A percentile compares a stretch with the other conserved stretches of the same genome.
Conservation (phyloP, 92 coral and sea anemone genomes). For the Porites lobata region DNA sequence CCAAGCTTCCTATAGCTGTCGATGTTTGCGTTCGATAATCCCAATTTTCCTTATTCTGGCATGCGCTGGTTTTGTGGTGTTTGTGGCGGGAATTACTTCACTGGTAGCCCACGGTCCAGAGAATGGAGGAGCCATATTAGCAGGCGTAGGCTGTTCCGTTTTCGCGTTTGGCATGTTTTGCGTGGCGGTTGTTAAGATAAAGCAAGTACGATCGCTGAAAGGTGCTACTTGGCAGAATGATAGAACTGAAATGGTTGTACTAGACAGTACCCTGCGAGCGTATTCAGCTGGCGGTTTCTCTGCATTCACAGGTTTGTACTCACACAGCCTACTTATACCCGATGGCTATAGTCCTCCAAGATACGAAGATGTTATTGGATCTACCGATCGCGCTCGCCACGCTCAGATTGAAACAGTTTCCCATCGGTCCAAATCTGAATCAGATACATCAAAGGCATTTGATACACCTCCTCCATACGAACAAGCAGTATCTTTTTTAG, state of each 20-base stretch:
- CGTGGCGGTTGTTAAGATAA: background rate
- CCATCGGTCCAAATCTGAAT: background rate
- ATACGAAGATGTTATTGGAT: background rate
- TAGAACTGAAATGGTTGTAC: too few species aligned
- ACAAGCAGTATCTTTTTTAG: background rate
- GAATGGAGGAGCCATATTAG: background rate
- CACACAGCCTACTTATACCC: background rate
- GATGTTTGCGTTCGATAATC: background rate
- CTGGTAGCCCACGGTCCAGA: background rate
- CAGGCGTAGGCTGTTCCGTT: background rate
- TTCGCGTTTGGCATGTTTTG: background rate
- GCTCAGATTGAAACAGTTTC: background rate
- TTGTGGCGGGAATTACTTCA: conserved; percentile 15
- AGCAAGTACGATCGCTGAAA: background rate
- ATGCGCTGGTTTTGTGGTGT: conserved; percentile 2
- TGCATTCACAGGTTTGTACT: too few species aligned
- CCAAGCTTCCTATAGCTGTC: background rate
- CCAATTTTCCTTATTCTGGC: background rate
- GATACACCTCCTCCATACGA: conserved; percentile 29
- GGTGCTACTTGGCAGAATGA: too few species aligned
- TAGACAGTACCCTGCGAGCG: too few species aligned
- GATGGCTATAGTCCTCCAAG: background rate
- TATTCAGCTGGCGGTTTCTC: too few species aligned
- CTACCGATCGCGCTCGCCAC: background rate
- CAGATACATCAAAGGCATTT: background rate